These are phyloP conservation scores for Latheticus oryzae DNA, from an alignment of 2,888 invertebrate species.

Conservation along the genomic window DNA sequence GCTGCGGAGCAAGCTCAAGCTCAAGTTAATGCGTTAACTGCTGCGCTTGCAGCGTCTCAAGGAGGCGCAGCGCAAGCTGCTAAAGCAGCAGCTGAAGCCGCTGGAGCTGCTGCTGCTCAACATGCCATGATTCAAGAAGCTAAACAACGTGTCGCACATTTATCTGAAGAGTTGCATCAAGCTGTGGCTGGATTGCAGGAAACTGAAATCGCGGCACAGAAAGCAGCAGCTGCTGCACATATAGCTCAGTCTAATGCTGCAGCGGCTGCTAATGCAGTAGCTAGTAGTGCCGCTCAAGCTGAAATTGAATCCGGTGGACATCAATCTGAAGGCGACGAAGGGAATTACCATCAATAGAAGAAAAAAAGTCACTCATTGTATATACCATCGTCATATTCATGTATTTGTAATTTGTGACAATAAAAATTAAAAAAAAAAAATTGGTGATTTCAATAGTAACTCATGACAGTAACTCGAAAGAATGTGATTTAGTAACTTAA, in stretches of 20 bases:
- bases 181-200: slow-evolving; percentile 78
- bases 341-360: slow-evolving; percentile 6
- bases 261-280: slow-evolving; percentile 70
- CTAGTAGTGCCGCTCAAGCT: slow-evolving; percentile 33
- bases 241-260: slow-evolving; percentile 79
- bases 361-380: slow-evolving; percentile 28
- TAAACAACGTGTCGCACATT: slow-evolving; percentile 72
- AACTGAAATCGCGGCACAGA: slow-evolving; percentile 75
- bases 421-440: too few relatives aligned
- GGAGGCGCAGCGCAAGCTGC: slow-evolving; percentile 77
- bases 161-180: slow-evolving; percentile 73
- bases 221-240: slow-evolving; percentile 74
- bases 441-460: too few relatives aligned
- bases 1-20: slow-evolving; percentile 78
- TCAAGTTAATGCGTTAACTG: slow-evolving; percentile 73
- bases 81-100: slow-evolving; percentile 75
- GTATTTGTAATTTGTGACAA: slow-evolving; percentile 10
- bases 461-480: too few relatives aligned
- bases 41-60: slow-evolving; percentile 69
- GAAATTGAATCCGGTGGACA: slow-evolving; percentile 28
- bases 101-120: slow-evolving; percentile 77
- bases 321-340: slow-evolving; percentile 5
- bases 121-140: slow-evolving; percentile 80
- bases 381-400: slow-evolving; percentile 19
- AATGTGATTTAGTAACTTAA: too few relatives aligned